These are phyloP conservation scores for Anorthoa munda DNA, from an alignment of 2,888 invertebrate genomes.

Conservation along the genomic window DNA sequence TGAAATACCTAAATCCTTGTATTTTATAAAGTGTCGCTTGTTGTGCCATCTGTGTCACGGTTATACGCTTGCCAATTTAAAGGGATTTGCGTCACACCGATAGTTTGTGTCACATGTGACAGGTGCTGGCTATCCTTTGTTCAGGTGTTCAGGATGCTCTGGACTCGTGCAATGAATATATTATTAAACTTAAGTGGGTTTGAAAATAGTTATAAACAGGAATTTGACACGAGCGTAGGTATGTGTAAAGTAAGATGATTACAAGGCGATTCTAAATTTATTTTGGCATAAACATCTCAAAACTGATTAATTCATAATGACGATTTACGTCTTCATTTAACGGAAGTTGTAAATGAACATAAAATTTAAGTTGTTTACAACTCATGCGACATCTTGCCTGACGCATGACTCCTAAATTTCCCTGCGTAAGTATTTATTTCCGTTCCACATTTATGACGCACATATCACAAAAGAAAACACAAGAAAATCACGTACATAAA, in stretches of 20 bases:
- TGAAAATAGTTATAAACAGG: slow-evolving; percentile 13
- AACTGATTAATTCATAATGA: not conserved
- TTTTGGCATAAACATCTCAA: slow-evolving; percentile 20
- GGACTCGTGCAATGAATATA: slow-evolving; percentile 29
- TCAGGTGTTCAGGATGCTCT: not conserved
- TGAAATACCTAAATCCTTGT: slow-evolving; percentile 7
- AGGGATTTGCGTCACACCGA: slow-evolving; percentile 24
- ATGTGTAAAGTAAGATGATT: not conserved
- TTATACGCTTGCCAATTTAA: slow-evolving; percentile 9
- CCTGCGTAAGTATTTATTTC: slow-evolving; percentile 27
- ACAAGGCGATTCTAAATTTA: not conserved
- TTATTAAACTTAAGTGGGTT: slow-evolving; percentile 18
- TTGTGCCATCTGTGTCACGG: slow-evolving; percentile 5
- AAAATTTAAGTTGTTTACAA: slow-evolving; percentile 38
- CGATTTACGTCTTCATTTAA: not conserved
- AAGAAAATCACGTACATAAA: slow-evolving; percentile 50
- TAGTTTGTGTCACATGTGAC: slow-evolving; percentile 35
- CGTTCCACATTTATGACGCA: slow-evolving; percentile 19
- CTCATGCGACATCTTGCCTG: slow-evolving; percentile 22
- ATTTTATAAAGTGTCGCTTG: slow-evolving; percentile 19
- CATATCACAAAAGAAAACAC: slow-evolving; percentile 29
- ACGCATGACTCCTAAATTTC: slow-evolving; percentile 13
- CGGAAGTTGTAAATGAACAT: slow-evolving; percentile 13
- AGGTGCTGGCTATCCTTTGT: slow-evolving; percentile 21
- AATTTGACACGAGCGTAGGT: not conserved